These are phyloP conservation scores for Passer montanus DNA, from an alignment of 2,113 vertebrate species.

Conservation along the genomic window DNA sequence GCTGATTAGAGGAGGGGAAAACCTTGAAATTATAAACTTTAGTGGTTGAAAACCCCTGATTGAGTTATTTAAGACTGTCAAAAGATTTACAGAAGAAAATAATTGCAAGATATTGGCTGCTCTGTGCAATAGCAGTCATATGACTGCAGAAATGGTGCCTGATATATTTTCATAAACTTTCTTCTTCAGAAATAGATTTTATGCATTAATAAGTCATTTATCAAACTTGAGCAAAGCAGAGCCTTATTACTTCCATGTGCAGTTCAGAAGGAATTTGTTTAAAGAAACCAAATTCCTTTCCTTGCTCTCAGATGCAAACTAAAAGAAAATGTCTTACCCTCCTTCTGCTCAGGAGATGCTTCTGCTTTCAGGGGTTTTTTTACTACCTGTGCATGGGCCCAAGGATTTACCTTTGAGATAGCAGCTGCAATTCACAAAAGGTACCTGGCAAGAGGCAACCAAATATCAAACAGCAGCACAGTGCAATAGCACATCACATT, in stretches of 20 bases:
- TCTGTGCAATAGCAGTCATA: background rate
- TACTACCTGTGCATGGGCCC: background rate
- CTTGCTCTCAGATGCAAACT: background rate
- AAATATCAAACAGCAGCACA: background rate
- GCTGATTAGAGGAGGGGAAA: slow-evolving; percentile 20
- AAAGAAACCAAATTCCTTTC: background rate
- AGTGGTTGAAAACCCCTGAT: slow-evolving; percentile 13
- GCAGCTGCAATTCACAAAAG: background rate
- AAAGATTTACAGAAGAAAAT: background rate
- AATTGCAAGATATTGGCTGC: background rate
- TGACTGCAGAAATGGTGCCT: background rate
- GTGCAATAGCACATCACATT: background rate
- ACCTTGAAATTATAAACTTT: slow-evolving; percentile 30
- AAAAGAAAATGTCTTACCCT: background rate
- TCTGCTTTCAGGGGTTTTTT: background rate
- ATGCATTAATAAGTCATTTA: slow-evolving; percentile 36
- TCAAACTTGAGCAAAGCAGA: background rate
- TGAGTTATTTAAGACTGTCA: slow-evolving; percentile 39
- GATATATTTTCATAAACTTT: background rate
- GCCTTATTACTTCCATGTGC: background rate
- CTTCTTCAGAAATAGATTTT: slow-evolving; percentile 18
- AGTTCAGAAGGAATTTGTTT: slow-evolving; percentile 7
- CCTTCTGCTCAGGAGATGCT: background rate
- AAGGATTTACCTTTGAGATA: background rate
- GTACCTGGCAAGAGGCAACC: background rate